These are phyloP conservation scores for Rhynchonycteris naso DNA, from an alignment of 2,797 vertebrate genomes.

Conservation along the genomic window DNA sequence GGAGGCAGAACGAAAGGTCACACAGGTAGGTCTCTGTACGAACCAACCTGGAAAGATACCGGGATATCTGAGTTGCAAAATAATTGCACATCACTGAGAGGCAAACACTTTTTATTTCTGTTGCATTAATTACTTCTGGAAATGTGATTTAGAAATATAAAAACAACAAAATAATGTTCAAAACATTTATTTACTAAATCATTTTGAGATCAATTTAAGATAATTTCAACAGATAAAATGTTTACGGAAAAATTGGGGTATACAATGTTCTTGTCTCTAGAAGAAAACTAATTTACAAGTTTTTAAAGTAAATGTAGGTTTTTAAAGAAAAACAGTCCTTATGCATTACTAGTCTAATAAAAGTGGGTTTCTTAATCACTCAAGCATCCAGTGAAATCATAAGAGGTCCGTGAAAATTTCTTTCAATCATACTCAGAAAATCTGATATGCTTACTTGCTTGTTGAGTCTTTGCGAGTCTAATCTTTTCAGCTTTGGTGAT, in stretches of 20 bases:
- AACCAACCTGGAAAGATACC: neutral
- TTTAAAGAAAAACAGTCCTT: slow-evolving; percentile 62
- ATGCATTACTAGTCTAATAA: slow-evolving; percentile 46
- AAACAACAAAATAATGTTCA: slow-evolving; percentile 41
- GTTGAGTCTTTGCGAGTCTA: slow-evolving; percentile 92
- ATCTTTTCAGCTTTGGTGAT: slow-evolving; percentile 98
- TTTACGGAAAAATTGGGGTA: slow-evolving; percentile 66
- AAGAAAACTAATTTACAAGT: slow-evolving; percentile 77
- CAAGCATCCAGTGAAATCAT: slow-evolving; percentile 33
- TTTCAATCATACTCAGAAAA: slow-evolving; percentile 91
- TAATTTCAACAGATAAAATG: slow-evolving; percentile 51
- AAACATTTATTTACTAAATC: slow-evolving; percentile 61
- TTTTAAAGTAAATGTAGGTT: slow-evolving; percentile 60
- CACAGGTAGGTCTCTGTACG: neutral
- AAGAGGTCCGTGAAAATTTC: neutral
- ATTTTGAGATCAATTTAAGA: slow-evolving; percentile 11
- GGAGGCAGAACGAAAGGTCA: neutral
- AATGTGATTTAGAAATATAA: neutral
- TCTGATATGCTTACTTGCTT: slow-evolving; percentile 93
- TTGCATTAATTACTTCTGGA: neutral
- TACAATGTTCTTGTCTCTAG: slow-evolving; percentile 44
- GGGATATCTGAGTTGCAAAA: neutral
- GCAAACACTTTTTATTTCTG: neutral
- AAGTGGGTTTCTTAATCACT: neutral
- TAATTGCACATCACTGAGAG: neutral